These are phyloP conservation scores for Falco peregrinus DNA, from an alignment of 2,797 vertebrate genomes.

Conservation along the genomic window DNA sequence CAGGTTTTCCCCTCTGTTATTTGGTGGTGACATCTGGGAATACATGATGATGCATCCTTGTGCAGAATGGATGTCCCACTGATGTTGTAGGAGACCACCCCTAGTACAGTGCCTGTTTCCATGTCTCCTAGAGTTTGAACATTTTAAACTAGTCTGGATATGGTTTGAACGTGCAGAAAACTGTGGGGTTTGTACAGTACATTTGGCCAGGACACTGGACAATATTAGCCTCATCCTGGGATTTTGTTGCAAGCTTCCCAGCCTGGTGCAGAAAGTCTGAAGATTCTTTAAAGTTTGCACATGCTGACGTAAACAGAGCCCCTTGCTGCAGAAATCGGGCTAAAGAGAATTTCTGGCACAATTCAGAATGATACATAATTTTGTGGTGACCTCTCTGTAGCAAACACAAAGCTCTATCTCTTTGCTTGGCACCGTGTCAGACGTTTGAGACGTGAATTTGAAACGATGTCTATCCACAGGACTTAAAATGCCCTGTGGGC, in stretches of 20 bases:
- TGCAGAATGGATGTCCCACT: neutral
- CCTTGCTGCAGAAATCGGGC: neutral
- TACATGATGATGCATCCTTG: accelerated
- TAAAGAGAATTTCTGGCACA: slow-evolving; percentile 45
- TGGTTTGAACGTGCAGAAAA: neutral
- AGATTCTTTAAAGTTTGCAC: neutral
- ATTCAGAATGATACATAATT: slow-evolving; percentile 1
- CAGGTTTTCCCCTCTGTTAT: neutral
- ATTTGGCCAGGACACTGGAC: neutral
- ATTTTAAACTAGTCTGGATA: neutral
- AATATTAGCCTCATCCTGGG: neutral
- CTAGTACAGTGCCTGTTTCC: neutral
- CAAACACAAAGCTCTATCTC: neutral
- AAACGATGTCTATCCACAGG: neutral
- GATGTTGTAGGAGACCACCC: neutral
- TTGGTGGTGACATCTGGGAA: neutral
- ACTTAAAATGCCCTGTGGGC: neutral
- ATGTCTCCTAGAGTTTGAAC: neutral
- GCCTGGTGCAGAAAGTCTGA: neutral
- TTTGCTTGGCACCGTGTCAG: neutral
- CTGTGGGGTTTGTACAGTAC: neutral
- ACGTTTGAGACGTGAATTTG: neutral
- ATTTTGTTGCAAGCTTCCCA: slow-evolving; percentile 1
- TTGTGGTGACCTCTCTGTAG: slow-evolving; percentile 6
- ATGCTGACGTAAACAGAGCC: slow-evolving; percentile 22